Conservation (phyloP, 2,797 vertebrate species). For the Antrozous pallidus region DNA sequence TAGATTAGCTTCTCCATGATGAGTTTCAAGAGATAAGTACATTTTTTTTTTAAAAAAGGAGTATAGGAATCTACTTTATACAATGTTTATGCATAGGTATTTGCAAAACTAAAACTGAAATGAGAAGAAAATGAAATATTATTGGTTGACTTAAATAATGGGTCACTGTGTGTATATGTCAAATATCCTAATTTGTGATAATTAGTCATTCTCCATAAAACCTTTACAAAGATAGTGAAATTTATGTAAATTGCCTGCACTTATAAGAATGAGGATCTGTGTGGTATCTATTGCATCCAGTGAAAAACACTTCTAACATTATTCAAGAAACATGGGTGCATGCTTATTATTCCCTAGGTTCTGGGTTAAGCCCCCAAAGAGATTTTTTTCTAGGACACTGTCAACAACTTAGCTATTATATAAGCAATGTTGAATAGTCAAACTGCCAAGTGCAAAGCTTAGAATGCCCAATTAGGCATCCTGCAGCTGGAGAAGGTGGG, state of each 20-base stretch:
- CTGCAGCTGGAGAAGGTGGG: constrained; percentile 65
- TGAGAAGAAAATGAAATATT: constrained; percentile 45
- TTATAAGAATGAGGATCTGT: neutral
- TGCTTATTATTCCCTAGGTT: constrained; percentile 30
- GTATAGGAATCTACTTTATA: neutral
- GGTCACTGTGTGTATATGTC: neutral
- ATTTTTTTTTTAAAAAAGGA: neutral
- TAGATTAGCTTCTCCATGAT: neutral
- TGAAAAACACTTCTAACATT: constrained; percentile 26
- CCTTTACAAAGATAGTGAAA: neutral
- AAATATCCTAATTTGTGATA: neutral
- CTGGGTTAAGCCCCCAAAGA: constrained; percentile 35
- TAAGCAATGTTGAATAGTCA: constrained; percentile 23
- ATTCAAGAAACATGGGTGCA: constrained; percentile 2
- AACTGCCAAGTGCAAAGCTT: constrained; percentile 65
- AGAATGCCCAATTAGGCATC: constrained; percentile 49
- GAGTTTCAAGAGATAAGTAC: neutral
- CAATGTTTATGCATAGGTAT: neutral
- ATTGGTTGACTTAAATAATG: neutral
- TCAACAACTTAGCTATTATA: constrained; percentile 66
- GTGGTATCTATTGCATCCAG: neutral
- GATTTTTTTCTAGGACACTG: constrained; percentile 51
- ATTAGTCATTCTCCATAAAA: constrained; percentile 13
- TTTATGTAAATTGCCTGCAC: constrained; percentile 36
- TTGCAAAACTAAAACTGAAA: constrained; percentile 9